Base-by-base conservation (phyloP, 2,113 vertebrate genomes). In the Corythoichthys intestinalis region DNA sequence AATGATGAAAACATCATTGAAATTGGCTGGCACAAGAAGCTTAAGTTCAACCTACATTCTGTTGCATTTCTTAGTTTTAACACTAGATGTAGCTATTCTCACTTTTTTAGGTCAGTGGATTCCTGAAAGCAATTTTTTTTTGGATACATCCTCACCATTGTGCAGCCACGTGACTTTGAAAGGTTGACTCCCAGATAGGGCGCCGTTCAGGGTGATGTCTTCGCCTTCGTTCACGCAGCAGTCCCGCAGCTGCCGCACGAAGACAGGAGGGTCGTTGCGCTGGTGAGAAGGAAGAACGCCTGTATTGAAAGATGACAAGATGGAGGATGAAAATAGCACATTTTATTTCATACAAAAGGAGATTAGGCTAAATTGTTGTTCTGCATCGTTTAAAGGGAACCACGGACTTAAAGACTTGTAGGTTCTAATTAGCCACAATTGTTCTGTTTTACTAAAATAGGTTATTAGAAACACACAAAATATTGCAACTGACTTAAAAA, bases 131-230 rank as follows among this genome's bases (percentile, higher is more conserved):
- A 7, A 20, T 8, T 37, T 47, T 9, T 52, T 28, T 39, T 3
- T 3, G 63, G 41, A 0, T 66, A 47, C 54, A 7, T 63, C 54
- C 90, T 89, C 73, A 91, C 91, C 91, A 75, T 92, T 92, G 75
- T 92, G 91, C 63, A 91, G 48, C 91, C 91, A 91, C 1, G 75
- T 83, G 61, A 89, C 78, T 47, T 49, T 82, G 62, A 91, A 76
- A 0, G 91, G 90, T 69, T 77, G 81, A 70, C 75, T 82, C 38
- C 91, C 91, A 2, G 73, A 59, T 60, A 91, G 61, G 60, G 73
- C 67, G 1, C 85, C 91, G 5, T 65, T 62, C 12, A 92, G 71
- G 1, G 28, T 80, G 74, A 92, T 77, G 76, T 90, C 80, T 39
- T 53, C 11, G 68, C 90, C 89, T 76, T 90, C 89, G 9, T 92